Percentiles rank a stretch among this genome's conserved stretches.
These are phyloP conservation scores for Gobio gobio DNA, from an alignment of 2,113 vertebrate species.

Conservation along the genomic window DNA sequence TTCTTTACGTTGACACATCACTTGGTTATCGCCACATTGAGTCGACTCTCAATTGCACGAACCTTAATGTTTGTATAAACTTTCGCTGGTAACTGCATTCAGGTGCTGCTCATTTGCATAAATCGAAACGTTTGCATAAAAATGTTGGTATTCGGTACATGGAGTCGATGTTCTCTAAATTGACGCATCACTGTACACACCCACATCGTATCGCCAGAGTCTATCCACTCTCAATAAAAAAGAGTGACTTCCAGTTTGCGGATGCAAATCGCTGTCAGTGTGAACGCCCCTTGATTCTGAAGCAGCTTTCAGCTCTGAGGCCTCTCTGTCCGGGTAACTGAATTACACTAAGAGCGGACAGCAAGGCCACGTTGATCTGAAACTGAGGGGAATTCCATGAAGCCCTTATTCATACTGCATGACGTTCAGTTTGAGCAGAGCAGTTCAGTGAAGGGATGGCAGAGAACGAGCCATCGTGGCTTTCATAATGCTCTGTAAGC, in stretches of 20 bases:
- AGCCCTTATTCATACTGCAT: slow-evolving; percentile 49
- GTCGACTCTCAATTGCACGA: neutral
- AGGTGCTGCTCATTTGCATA: neutral
- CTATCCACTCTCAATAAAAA: neutral
- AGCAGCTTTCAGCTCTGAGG: slow-evolving; percentile 46
- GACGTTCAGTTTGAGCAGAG: slow-evolving; percentile 17
- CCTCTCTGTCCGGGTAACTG: slow-evolving; percentile 46
- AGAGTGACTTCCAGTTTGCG: neutral
- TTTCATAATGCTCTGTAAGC: slow-evolving; percentile 72
- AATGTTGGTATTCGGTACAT: neutral
- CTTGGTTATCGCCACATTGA: neutral
- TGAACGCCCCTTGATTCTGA: slow-evolving; percentile 30
- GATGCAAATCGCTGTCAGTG: slow-evolving; percentile 12
- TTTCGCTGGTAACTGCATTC: too few species aligned
- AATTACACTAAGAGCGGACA: slow-evolving; percentile 44
- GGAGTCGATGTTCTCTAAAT: neutral
- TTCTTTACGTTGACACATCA: too few species aligned
- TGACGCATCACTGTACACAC: neutral
- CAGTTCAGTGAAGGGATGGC: slow-evolving; percentile 39
- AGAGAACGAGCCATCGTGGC: slow-evolving; percentile 49
- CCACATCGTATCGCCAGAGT: neutral
- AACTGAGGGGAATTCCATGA: slow-evolving; percentile 40
- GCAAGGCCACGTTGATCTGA: slow-evolving; percentile 46
- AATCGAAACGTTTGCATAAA: neutral
- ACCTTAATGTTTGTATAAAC: neutral